Conservation (phyloP, 2,888 invertebrate genomes). For the Orthosia incerta region DNA sequence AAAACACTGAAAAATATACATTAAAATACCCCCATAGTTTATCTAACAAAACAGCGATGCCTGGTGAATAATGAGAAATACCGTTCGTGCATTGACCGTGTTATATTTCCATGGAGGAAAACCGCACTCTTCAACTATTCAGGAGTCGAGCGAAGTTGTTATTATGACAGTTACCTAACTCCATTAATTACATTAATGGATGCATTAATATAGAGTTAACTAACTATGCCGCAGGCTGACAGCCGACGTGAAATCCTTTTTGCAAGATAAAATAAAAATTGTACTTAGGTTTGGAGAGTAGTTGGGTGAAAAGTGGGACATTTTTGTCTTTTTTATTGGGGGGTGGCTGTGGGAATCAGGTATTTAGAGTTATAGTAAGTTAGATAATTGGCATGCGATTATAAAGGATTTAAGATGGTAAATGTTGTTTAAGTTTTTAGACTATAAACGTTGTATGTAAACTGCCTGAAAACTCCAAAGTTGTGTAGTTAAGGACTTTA, state of each 20-base stretch:
- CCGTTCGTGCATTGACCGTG: conserved; percentile 57
- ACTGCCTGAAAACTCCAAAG: no score
- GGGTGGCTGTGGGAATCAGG: background rate
- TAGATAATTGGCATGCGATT: no score
- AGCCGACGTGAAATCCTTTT: conserved; percentile 57
- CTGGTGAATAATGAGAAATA: conserved; percentile 54
- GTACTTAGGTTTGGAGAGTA: conserved; percentile 18
- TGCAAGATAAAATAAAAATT: conserved; percentile 61
- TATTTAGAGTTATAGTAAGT: background rate
- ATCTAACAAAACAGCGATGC: conserved; percentile 27
- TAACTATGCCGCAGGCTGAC: conserved; percentile 76
- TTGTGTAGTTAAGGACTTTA: no score
- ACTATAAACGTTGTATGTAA: no score
- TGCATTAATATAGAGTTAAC: conserved; percentile 84
- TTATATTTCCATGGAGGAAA: conserved; percentile 63
- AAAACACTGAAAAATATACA: no score
- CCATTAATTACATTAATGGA: conserved; percentile 87
- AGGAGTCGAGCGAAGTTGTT: conserved; percentile 68
- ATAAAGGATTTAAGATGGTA: no score
- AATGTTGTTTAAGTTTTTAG: no score
- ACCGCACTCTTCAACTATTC: conserved; percentile 75
- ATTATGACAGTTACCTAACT: conserved; percentile 84
- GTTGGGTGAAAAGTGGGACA: background rate
- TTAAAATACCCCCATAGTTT: no score
- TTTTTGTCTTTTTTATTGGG: conserved; percentile 13